Conservation (phyloP, 2,888 invertebrate genomes). For the Aelia acuminata region DNA sequence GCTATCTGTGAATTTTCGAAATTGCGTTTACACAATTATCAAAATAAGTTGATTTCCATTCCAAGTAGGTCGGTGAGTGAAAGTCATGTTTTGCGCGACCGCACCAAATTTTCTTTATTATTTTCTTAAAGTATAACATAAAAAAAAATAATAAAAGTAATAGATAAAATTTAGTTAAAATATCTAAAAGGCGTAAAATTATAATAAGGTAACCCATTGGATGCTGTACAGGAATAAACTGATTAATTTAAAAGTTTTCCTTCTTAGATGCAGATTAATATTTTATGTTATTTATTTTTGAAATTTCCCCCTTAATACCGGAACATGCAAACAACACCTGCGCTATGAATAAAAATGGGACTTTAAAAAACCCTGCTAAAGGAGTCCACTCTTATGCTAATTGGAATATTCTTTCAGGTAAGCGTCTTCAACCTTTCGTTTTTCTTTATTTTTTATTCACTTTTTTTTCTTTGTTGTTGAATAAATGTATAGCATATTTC, state of each 20-base stretch:
- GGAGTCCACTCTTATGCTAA: slow-evolving; percentile 57
- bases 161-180: not conserved
- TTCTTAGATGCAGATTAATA: slow-evolving; percentile 28
- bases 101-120: no score
- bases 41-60: no score
- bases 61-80: no score
- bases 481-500: not conserved
- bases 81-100: no score
- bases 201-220: not conserved
- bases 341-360: slow-evolving; percentile 56
- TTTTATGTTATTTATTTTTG: slow-evolving; percentile 50
- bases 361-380: slow-evolving; percentile 52
- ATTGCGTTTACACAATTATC: no score
- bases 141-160: no score
- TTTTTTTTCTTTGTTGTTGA: not conserved
- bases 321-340: slow-evolving; percentile 49
- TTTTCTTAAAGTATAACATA: not conserved
- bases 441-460: not conserved
- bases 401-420: slow-evolving; percentile 46
- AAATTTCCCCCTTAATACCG: slow-evolving; percentile 30
- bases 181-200: not conserved
- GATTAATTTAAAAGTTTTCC: not conserved
- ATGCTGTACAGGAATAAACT: not conserved
- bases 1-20: no score
- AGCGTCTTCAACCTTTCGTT: not conserved